Conservation (phyloP, 2,113 vertebrate species). For the Calypte anna region DNA sequence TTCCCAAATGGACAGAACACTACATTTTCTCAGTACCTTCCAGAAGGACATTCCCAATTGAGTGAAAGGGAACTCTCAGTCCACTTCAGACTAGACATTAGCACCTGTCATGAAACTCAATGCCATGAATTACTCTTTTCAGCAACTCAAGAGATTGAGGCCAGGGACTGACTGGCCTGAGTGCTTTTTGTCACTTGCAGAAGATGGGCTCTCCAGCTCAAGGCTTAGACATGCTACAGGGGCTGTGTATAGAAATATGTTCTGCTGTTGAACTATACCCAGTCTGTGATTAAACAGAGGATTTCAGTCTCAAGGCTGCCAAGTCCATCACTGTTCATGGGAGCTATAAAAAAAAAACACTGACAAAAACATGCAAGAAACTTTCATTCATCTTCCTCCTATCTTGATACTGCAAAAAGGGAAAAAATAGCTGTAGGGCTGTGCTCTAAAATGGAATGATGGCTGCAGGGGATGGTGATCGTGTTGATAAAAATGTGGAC, state of each 20-base stretch:
- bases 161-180: neutral
- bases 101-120: neutral
- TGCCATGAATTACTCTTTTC: slow-evolving; percentile 1
- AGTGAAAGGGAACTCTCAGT: neutral
- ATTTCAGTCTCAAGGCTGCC: slow-evolving; percentile 54
- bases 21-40: neutral
- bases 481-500: slow-evolving; percentile 41
- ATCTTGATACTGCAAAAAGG: slow-evolving; percentile 16
- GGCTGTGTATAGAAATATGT: neutral
- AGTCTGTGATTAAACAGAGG: slow-evolving; percentile 58
- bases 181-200: neutral
- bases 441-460: slow-evolving; percentile 8
- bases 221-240: slow-evolving; percentile 15
- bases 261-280: slow-evolving; percentile 14
- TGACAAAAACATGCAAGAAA: slow-evolving; percentile 51
- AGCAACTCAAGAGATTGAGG: neutral
- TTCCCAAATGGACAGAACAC: neutral
- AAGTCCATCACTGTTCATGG: slow-evolving; percentile 13
- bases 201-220: neutral
- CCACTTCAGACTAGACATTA: neutral
- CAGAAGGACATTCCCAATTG: neutral
- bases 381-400: slow-evolving; percentile 45
- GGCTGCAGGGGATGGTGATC: neutral
- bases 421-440: slow-evolving; percentile 15
- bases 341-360: slow-evolving; percentile 36